phyloP scores from a whole-genome alignment of 2,888 invertebrate species.

The Eupelmus urozonus region DNA sequence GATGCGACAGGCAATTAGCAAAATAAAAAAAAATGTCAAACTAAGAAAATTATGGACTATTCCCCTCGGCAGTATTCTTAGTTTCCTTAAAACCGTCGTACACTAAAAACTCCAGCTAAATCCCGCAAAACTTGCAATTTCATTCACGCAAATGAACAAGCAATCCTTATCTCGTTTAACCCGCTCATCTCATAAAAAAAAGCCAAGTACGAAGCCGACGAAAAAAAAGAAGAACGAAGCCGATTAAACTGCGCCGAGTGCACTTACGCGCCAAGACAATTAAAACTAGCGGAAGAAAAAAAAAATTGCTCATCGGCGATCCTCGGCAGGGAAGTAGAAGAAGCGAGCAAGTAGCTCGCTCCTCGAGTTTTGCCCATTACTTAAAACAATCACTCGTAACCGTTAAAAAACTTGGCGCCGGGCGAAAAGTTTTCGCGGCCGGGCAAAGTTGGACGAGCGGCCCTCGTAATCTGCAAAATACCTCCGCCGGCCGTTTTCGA shows the following conservation, averaged over 20 bases:
- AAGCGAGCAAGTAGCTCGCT: not conserved
- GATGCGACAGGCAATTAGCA: too few relatives aligned
- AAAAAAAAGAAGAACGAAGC: slow-evolving; percentile 6
- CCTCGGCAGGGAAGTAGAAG: too few relatives aligned
- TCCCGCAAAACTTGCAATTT: slow-evolving; percentile 32
- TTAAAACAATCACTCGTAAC: slow-evolving; percentile 53
- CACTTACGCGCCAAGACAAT: slow-evolving; percentile 25
- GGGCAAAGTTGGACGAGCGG: not conserved
- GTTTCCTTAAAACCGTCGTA: too few relatives aligned
- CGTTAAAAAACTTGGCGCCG: slow-evolving; percentile 41
- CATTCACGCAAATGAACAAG: slow-evolving; percentile 44
- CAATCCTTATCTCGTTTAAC: slow-evolving; percentile 30
- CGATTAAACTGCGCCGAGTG: slow-evolving; percentile 24
- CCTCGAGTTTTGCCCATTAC: slow-evolving; percentile 44
- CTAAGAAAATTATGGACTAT: too few relatives aligned
- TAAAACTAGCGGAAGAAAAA: slow-evolving; percentile 19
- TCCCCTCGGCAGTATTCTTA: too few relatives aligned
- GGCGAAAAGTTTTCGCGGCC: slow-evolving; percentile 30
- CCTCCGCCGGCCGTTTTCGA: slow-evolving; percentile 9
- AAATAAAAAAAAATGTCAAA: too few relatives aligned
- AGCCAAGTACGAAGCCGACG: not conserved
- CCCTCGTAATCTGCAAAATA: slow-evolving; percentile 49
- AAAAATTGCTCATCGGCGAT: too few relatives aligned
- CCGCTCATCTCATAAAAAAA: not conserved
- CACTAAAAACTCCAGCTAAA: too few relatives aligned